phyloP scores from a whole-genome alignment of 2,888 invertebrate species.

The Drosophila mimetica region DNA sequence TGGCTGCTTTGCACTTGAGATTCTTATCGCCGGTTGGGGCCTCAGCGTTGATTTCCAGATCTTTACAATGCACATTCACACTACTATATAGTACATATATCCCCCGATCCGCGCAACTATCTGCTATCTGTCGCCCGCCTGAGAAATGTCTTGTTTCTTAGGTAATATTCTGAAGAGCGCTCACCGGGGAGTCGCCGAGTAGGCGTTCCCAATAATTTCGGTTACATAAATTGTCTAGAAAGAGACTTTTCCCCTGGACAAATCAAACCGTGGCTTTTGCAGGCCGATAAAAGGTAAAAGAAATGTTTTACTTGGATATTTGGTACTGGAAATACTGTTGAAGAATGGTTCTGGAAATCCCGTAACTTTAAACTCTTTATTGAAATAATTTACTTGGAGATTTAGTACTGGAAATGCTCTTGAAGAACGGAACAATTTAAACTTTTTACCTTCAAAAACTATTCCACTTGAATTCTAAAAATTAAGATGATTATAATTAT shows the following conservation, averaged over 20 bases:
- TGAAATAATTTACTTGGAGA: too few species aligned
- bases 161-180: conserved; percentile 10
- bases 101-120: neutral
- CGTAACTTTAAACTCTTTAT: too few species aligned
- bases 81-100: neutral
- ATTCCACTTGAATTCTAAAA: too few species aligned
- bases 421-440: too few species aligned
- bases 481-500: too few species aligned
- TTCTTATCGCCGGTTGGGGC: conserved; percentile 66
- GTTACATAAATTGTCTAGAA: conserved; percentile 55
- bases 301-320: neutral
- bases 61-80: conserved; percentile 69
- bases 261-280: neutral
- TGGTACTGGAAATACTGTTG: conserved; percentile 2
- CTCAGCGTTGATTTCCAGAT: conserved; percentile 72
- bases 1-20: conserved; percentile 78
- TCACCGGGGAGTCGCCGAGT: neutral
- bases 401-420: too few species aligned
- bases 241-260: conserved; percentile 26
- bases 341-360: neutral
- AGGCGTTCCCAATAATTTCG: conserved; percentile 9
- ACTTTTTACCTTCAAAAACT: too few species aligned
- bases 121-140: neutral
- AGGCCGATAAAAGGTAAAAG: neutral
- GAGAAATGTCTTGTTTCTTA: conserved; percentile 14